Evolutionary conservation across 2,888 invertebrate species (phyloP), one percentile per base, ranked within the genome.

Genomic region (Dasysyrphus albostriatus): DNA sequence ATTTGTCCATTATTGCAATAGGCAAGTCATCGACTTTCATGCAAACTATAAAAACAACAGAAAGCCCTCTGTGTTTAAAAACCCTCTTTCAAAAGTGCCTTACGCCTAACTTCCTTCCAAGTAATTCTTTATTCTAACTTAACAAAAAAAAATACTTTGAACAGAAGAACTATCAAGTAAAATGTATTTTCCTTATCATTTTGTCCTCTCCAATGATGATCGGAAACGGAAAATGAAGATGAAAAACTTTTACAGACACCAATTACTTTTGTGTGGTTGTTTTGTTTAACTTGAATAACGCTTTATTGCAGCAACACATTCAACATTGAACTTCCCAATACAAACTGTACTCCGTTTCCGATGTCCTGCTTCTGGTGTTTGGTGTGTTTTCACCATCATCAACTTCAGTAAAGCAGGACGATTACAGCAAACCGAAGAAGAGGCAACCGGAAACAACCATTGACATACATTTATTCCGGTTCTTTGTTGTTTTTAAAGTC

Each of bases 211-310:
- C 49, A n/a, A n/a, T n/a, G 44, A 61, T 61, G 24, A 44, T 72
- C 79, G 84, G 84, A 84, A 79, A 80, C 80, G 76, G 75, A 80
- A 84, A 80, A 84, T 80, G 75, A 84, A 84, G 84, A 84, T 84
- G 84, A 84, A 84, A 84, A 84, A 83, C 49, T 84, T 84, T 54
- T 72, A 80, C 75, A 76, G 84, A 84, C 84, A 80, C 84, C 84
- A 65, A 65, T 54, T 54, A 75, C 54, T 54, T 63, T 44, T 69
- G 39, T 69, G 56, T 47, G 58, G 58, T 44, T 72, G 42, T 69
- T 72, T 58, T 72, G 56, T 72, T 58, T 54, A 58, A 56, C 56
- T 72, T 58, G 72, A 47, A 72, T 39, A 58, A 32, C 29, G 32
- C 16, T 51, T 5, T 8, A 9, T 8, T 69, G 44, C 44, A 58